phyloP scores from a whole-genome alignment of 2,797 vertebrate species.

The Peromyscus nudipes region DNA sequence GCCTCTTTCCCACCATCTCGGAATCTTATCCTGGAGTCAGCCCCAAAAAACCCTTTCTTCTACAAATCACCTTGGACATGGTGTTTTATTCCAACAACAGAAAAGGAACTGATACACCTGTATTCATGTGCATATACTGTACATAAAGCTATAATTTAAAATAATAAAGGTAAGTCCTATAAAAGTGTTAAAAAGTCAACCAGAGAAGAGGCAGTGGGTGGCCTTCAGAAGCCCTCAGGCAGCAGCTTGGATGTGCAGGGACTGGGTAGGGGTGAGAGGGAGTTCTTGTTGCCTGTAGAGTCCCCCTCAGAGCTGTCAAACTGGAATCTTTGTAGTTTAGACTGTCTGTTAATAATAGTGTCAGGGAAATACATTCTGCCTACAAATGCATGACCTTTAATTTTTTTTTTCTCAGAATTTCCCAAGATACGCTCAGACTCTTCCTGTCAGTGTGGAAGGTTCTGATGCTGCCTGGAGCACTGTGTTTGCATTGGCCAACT shows the following conservation, averaged over 20 bases:
- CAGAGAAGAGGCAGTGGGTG: background rate
- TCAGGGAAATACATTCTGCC: conserved; percentile 75
- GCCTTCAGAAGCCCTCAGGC: background rate
- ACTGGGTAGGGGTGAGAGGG: background rate
- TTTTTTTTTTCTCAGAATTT: conserved; percentile 74
- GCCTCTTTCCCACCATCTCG: background rate
- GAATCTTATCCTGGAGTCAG: background rate
- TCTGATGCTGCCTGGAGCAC: conserved; percentile 63
- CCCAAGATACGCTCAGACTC: conserved; percentile 73
- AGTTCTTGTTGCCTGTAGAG: background rate
- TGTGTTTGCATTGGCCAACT: conserved; percentile 63
- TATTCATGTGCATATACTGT: background rate
- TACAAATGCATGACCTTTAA: conserved; percentile 83
- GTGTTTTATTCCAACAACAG: background rate
- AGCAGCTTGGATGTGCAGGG: background rate
- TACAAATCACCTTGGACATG: background rate
- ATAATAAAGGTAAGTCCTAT: background rate
- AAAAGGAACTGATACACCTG: background rate
- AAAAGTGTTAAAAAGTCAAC: background rate
- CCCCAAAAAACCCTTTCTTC: background rate
- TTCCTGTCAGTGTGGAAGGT: conserved; percentile 58
- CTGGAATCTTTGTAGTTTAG: conserved; percentile 33
- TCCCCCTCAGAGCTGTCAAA: background rate
- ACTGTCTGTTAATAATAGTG: conserved; percentile 63
- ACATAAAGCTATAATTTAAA: background rate